Evolutionary conservation across 2,888 invertebrate species (phyloP), one percentile per base, ranked within the genome.

Genomic region (Trachelus tabidus): DNA sequence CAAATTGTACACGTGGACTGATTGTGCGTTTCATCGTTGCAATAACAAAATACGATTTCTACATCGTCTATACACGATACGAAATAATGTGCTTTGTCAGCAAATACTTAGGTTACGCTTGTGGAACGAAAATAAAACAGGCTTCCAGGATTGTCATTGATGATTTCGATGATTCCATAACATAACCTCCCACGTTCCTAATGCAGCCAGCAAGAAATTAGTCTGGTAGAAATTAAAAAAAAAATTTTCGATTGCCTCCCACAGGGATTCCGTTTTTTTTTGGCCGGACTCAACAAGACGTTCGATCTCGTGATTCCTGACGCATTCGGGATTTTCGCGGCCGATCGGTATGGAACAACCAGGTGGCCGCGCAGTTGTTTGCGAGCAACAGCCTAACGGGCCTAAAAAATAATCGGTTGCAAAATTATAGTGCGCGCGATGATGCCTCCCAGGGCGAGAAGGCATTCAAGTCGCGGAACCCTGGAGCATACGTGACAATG

Each of bases 391-490:
- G 79, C 78, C 79, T 35, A 69, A 33, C 68, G 76, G 69, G 75
- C 71, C 78, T 75, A 77, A 78, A 40, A 87, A 88, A 86, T 88
- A 83, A 88, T 89, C 87, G 89, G 85, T 87, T 85, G 86, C 85
- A 87, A 90, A 90, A 90, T 90, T 90, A 90, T 87, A 89, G 89
- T 89, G 90, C 86, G 86, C 88, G 90, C 87, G 89, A 89, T 87
- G 89, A 89, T 89, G 89, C 90, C 90, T 90, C 91, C 90, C 90
- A 90, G 90, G 86, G 90, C 85, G 89, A 86, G 84, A 81, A 84
- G 83, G 86, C 83, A 90, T 90, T 90, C 87, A 82, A 82, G 77
- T 77, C 78, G 81, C 82, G 85, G 87, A 87, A 87, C 88, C 89
- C 89, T 87, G 87, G 86, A 84, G 87, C 81, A 85, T 85, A 85